Evolutionary conservation across 2,113 vertebrate genomes (phyloP).

Genomic region (Natator depressus): DNA sequence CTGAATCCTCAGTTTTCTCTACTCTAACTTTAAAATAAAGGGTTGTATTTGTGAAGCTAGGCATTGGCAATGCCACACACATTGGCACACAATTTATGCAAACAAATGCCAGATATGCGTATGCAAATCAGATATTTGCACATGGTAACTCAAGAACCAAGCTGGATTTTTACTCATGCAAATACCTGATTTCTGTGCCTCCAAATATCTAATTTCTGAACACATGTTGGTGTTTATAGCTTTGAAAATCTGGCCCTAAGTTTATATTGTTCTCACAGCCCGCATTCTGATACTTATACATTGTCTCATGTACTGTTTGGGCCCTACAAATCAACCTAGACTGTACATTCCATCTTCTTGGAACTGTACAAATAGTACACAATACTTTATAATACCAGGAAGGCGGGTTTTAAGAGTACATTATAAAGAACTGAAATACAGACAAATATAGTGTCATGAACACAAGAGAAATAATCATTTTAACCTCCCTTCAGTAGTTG

Average conservation of each 20-base stretch:
- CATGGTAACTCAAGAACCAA: not conserved
- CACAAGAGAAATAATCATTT: not conserved
- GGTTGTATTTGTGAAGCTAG: not conserved
- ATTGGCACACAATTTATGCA: not conserved
- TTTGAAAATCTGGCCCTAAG: not conserved
- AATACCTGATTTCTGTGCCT: not conserved
- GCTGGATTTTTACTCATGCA: not conserved
- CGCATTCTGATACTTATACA: not conserved
- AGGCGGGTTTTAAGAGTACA: not conserved
- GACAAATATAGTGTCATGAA: not conserved
- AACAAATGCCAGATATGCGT: not conserved
- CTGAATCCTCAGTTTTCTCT: not conserved
- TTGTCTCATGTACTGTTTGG: fast-evolving
- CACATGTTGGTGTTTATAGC: not conserved
- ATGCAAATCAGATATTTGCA: not conserved
- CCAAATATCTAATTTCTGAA: not conserved
- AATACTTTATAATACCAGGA: not conserved
- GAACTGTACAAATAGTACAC: not conserved
- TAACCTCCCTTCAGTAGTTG: not conserved
- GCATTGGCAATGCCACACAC: not conserved
- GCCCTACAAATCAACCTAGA: not conserved
- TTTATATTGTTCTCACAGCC: not conserved
- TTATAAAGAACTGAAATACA: slow-evolving; percentile 3
- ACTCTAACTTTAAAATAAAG: not conserved
- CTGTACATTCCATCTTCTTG: not conserved